Base-by-base conservation (phyloP, 1,140 invertebrate genomes). In the Euglossa dilemma region DNA sequence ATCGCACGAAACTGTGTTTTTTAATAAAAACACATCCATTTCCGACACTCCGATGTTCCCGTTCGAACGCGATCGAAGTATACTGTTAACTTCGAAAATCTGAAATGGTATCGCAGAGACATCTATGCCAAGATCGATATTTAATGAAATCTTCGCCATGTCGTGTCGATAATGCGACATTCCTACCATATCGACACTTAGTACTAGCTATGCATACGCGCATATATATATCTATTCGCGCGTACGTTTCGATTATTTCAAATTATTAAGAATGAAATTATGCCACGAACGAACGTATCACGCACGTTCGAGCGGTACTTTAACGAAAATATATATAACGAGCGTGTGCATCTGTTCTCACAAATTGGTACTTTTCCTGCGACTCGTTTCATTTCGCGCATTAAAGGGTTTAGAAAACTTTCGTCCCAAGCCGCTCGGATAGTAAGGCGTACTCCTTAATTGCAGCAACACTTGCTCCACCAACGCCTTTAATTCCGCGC, bases 401-500 rank as follows among this genome's bases (percentile, higher is more conserved):
- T 43, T 25, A 25, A 14, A 25, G 8, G 28, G n/a, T n/a, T 52
- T 66, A 0, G 52, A 45, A 7, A 28, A 50, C 14, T 18, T 81
- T 18, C n/a, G 57, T n/a, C 36, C 47, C 16, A 47, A 43, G 5
- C 28, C 20, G 36, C 47, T 61, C 16, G 57, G 63, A 45, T 63
- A 67, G 59, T 45, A 72, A 59, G 47, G 2, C 6, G 20, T 43
- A 47, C 54, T n/a, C n/a, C n/a, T 79, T 54, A 84, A 59, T 52
- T 77, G 72, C 20, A 47, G 56, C 12, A 84, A 52, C 59, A 87
- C 59, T 66, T 84, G 71, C n/a, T 87, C 81, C 47, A 87, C 16
- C 36, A 80, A 23, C 1, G 57, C 18, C 3, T 23, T 61, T 45
- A 82, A 45, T 8, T 82, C 59, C 8, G 12, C n/a, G 25, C 79